Base-by-base conservation (phyloP, 2,113 vertebrate genomes). In the Rissa tridactyla region DNA sequence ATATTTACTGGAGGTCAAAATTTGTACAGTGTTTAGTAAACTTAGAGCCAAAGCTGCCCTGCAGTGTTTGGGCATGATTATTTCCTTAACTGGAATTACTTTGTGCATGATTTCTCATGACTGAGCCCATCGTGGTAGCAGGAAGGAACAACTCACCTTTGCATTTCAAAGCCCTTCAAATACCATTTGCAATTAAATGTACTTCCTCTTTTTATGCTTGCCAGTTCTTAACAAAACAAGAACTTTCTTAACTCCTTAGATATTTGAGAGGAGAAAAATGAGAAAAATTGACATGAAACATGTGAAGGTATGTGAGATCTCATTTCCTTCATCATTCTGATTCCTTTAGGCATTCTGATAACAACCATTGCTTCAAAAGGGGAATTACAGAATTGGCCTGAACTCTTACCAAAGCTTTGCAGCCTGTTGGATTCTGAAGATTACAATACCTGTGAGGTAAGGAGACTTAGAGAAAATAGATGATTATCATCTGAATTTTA, bases 301-400 rank as follows among this genome's bases (percentile, higher is more conserved):
- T 36, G 5, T 65, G 36, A 65, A 78, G 38, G 27, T 46, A 91
- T 60, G 15, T 73, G 32, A 52, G 14, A 90, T 87, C 55, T 68
- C 14, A 57, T 92, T 78, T 97, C 11, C 18, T 25, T 57, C 71
- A 60, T 90, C 75, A 25, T 29, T 96, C 6, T 76, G 3, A n/a
- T 81, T 90, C 54, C 36, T 88, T 54, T 70, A 98, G 99, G 99
- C 94, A 99, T 99, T 97, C 98, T 99, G 96, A 99, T 99, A 97
- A 99, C 99, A 97, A 99, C 99, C 19, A 99, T 99, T 93, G 99
- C 99, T 13, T 99, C 99, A 82, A 99, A 99, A 94, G 99, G 99
- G 68, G 99, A 99, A 86, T 98, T 99, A 22, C 99, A 99, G 92
- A 99, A 99, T 97, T 99, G 99, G 99, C 99, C 99, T 10, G 99